A percentile compares a stretch with the other conserved stretches of the same genome.
These are phyloP conservation scores for Egretta garzetta DNA, from an alignment of 2,113 vertebrate species.

Conservation along the genomic window DNA sequence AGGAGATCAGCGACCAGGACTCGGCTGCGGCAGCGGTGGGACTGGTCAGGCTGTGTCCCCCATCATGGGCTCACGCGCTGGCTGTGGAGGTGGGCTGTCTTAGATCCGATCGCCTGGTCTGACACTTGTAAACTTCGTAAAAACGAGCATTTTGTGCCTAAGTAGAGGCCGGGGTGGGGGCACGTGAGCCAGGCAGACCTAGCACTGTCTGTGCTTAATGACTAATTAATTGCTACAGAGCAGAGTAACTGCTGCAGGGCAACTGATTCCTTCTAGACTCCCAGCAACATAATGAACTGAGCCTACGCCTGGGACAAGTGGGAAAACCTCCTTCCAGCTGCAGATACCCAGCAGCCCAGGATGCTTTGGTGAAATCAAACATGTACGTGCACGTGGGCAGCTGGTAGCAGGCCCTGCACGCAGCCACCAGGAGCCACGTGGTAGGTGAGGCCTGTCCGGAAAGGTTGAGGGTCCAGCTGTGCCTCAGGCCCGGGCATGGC, in stretches of 20 bases:
- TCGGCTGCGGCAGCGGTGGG: neutral
- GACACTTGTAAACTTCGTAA: neutral
- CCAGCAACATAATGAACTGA: neutral
- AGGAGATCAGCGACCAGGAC: neutral
- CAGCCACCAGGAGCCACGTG: neutral
- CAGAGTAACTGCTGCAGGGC: neutral
- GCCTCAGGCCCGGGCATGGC: neutral
- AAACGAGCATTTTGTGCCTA: neutral
- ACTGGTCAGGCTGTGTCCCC: neutral
- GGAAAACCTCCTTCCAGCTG: neutral
- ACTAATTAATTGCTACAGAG: neutral
- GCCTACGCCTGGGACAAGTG: neutral
- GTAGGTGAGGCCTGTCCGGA: neutral
- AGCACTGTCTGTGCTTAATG: neutral
- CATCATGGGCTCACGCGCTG: accelerated
- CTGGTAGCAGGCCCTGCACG: neutral
- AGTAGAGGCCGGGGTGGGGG: neutral
- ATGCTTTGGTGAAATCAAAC: neutral
- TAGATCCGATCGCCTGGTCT: neutral
- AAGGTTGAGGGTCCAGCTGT: constrained; percentile 17
- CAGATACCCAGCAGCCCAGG: neutral
- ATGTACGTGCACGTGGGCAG: accelerated
- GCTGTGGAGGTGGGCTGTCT: neutral
- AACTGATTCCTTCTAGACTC: neutral
- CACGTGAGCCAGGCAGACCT: neutral